Evolutionary conservation across 2,888 invertebrate species (phyloP), one percentile per base, ranked within the genome.

Genomic region (Dicycla oo): DNA sequence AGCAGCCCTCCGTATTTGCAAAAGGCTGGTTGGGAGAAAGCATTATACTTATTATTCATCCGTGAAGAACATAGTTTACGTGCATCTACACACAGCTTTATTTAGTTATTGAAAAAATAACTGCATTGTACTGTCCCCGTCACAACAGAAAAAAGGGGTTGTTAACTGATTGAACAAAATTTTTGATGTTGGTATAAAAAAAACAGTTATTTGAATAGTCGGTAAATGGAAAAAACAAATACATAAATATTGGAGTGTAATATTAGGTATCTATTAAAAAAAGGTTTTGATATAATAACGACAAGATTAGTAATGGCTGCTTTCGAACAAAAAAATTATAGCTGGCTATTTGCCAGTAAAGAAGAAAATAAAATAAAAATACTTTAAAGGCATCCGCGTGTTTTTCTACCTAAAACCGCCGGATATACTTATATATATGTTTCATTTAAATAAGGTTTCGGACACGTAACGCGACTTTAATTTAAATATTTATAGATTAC

Each of bases 311-410:
- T 18, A 56, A 13, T 45, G 54, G 49, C 18, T 23, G n/a, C 3
- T 64, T 47, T 53, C 7, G 20, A 38, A 30, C n/a, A 10, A 40
- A 78, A 64, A 71, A 13, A 13, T 11, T 43, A 49, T 2, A 15
- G 3, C 38, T 20, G 10, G 43, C 57, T 18, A 63, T 49, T 49
- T 34, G 15, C 3, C 3, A 26, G 5, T n/a, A 47, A 30, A 65
- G n/a, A 62, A 54, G 53, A 49, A 34, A n/a, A 13, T 30, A 66
- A 40, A 45, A 45, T n/a, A 26, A 53, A 68, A 58, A n/a, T n/a
- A n/a, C 1, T 64, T 60, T 30, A 61, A 57, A 65, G 68, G 61
- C 75, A 67, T 68, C 61, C n/a, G 10, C 13, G 15, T n/a, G 7
- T 57, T 74, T 67, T 57, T 74, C 7, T 0, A 34, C 18, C n/a